Evolutionary conservation across 2,113 vertebrate genomes (phyloP).

Genomic region (Notothenia rossii): DNA sequence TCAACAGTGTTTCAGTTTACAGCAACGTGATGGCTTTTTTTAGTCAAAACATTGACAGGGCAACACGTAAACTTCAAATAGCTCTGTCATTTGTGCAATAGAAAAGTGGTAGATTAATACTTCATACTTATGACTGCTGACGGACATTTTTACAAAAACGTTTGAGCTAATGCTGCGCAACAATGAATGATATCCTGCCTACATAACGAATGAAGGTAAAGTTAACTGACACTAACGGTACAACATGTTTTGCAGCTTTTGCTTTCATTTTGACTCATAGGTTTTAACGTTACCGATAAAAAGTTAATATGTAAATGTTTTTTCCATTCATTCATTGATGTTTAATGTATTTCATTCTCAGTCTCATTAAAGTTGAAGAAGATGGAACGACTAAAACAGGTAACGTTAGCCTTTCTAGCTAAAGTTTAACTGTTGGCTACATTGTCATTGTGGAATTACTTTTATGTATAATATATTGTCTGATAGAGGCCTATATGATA

Average conservation of each 20-base stretch:
- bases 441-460: not conserved
- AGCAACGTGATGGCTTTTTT: not conserved
- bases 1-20: slow-evolving; percentile 38
- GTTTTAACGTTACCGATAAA: not conserved
- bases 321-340: not conserved
- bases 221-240: not conserved
- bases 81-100: not conserved
- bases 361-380: not conserved
- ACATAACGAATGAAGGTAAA: slow-evolving; percentile 4
- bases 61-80: not conserved
- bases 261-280: not conserved
- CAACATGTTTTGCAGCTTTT: not conserved
- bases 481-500: not conserved
- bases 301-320: rapidly evolving
- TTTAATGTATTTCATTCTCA: not conserved
- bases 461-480: not conserved
- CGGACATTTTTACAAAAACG: not conserved
- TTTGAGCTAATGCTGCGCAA: not conserved
- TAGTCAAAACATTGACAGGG: not conserved
- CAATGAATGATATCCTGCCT: slow-evolving; percentile 11
- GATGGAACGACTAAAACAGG: slow-evolving; percentile 46
- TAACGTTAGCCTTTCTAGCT: not conserved
- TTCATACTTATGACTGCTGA: not conserved
- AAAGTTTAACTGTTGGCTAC: not conserved
- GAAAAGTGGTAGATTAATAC: not conserved